Percentiles rank a stretch among this genome's conserved stretches.
Evolutionary conservation across 2,888 invertebrate genomes (phyloP).

Genomic region (Hirudinaria manillensis): DNA sequence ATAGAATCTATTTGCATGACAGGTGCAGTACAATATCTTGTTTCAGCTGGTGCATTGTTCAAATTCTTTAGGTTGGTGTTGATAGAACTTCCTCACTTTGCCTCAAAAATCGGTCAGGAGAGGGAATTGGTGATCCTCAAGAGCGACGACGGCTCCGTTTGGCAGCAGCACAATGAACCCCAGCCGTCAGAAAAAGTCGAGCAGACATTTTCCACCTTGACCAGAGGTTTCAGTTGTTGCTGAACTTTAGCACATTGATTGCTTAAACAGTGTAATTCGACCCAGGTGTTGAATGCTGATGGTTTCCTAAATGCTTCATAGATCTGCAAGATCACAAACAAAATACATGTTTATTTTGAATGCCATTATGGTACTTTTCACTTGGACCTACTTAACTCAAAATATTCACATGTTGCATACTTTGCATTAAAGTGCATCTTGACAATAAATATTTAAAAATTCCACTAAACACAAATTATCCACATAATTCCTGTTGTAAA

Average conservation of each 20-base stretch:
- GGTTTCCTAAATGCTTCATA: too few relatives aligned
- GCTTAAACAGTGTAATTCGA: too few relatives aligned
- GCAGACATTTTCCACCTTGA: background rate
- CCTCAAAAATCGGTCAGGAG: constrained; percentile 87
- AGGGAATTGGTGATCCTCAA: constrained; percentile 84
- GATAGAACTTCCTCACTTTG: constrained; percentile 96
- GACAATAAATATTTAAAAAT: background rate
- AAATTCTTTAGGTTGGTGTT: constrained; percentile 57
- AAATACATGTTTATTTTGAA: too few relatives aligned
- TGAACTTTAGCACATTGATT: too few relatives aligned
- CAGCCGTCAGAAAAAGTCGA: constrained; percentile 68
- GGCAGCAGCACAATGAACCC: constrained; percentile 88
- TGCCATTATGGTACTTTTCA: too few relatives aligned
- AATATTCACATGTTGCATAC: too few relatives aligned
- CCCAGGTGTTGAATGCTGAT: too few relatives aligned
- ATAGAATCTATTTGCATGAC: background rate
- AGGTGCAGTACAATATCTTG: background rate
- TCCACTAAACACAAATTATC: background rate
- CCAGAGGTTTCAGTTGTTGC: too few relatives aligned
- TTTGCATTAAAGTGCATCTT: too few relatives aligned
- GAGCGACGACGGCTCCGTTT: constrained; percentile 95
- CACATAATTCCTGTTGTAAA: constrained; percentile 58
- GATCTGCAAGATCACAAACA: too few relatives aligned
- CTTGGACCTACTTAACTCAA: too few relatives aligned
- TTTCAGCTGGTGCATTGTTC: background rate